phyloP scores from a whole-genome alignment of 2,797 vertebrate species.

The Cottoperca gobio region DNA sequence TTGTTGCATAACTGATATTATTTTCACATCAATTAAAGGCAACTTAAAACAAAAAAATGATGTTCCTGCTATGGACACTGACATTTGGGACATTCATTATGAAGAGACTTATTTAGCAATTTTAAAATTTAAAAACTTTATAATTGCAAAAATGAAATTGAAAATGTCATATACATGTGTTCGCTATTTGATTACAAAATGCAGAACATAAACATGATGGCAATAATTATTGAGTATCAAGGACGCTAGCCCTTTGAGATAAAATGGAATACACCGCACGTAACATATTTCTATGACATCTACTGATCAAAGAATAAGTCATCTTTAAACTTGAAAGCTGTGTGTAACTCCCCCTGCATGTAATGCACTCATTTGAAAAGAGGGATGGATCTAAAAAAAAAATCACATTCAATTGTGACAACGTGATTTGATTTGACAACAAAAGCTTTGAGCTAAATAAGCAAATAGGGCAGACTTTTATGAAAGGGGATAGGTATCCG shows the following conservation, averaged over 20 bases:
- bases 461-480: conserved; percentile 59
- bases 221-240: background rate
- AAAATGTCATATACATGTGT: background rate
- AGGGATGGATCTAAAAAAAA: conserved; percentile 22
- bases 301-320: conserved; percentile 26
- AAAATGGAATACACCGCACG: background rate
- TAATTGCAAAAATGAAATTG: background rate
- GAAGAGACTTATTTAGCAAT: background rate
- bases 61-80: background rate
- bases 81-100: background rate
- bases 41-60: too few species aligned
- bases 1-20: background rate
- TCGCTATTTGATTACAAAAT: background rate
- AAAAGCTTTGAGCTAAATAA: conserved; percentile 59
- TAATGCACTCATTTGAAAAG: conserved; percentile 17
- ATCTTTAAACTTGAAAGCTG: conserved; percentile 26
- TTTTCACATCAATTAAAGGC: background rate
- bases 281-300: background rate
- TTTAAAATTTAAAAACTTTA: background rate
- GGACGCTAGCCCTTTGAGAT: background rate
- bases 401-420: conserved; percentile 39
- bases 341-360: conserved; percentile 9
- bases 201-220: background rate
- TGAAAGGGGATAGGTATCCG: conserved; percentile 49
- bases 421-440: conserved; percentile 46